Evolutionary conservation across 2,113 vertebrate genomes (phyloP), one percentile per base, ranked within the genome.

Genomic region (Hippocampus abdominalis): DNA sequence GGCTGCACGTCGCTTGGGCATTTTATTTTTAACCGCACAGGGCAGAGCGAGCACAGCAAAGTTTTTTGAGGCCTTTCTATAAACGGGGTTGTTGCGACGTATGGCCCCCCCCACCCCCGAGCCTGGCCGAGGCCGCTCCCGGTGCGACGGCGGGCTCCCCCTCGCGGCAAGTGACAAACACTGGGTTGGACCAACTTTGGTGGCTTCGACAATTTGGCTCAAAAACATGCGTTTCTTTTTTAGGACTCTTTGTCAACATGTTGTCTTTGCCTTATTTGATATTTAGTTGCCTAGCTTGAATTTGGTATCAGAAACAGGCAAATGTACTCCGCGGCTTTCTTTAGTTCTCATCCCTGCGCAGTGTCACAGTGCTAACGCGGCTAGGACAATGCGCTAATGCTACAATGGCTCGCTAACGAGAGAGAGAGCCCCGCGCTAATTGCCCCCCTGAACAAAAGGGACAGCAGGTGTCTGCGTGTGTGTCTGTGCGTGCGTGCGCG

Each of bases 371-470:
- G 80, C 69, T 85, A 81, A 85, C 81, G 81, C 64, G 75, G 66
- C 82, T 68, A 80, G 67, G 80, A 48, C 85, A 86, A 80, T 79
- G 88, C 84, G 85, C 77, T 91, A 92, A 91, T 90, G 87, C 88
- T 88, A 87, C 87, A 89, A 89, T 84, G 77, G 82, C 66, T 76
- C 67, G 82, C 67, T 88, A 85, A 88, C 70, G 66, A 87, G 87
- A 67, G 87, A 66, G 75, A 83, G 75, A 76, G 81, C 60, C 15
- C 81, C 68, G 81, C 49, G 85, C 81, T 89, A 90, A 87, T 92
- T 82, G 87, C 68, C 81, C 75, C 69, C 74, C 89, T 87, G 66
- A 78, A 90, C 83, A 88, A 90, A 86, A 81, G 80, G 83, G 78
- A 73, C 75, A 72, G 84, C 75, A 87, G 77, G 81, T 84, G 73